A percentile compares a stretch with the other conserved stretches of the same genome.
phyloP scores from a whole-genome alignment of 92 coral and sea anemone species.

The Desmophyllum pertusum region DNA sequence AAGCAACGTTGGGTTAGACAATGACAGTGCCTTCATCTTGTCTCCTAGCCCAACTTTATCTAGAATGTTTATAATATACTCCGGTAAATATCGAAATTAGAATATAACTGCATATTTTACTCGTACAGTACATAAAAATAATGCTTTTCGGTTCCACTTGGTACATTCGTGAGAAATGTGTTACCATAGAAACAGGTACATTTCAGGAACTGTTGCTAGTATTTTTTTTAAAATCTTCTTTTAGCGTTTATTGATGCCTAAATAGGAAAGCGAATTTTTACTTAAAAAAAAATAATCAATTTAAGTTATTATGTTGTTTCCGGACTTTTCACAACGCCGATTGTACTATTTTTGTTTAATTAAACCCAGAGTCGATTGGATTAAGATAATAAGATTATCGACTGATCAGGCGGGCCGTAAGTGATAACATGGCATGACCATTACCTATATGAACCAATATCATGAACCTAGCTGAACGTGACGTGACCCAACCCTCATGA shows the following conservation, averaged over 20 bases:
- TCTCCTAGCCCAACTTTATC: not conserved
- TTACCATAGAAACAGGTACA: not conserved
- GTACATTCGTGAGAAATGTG: not conserved
- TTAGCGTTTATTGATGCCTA: not conserved
- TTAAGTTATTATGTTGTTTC: not conserved
- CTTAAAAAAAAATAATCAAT: not conserved
- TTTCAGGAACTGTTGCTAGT: not conserved
- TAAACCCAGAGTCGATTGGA: not conserved
- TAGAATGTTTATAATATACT: not conserved
- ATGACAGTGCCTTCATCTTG: not conserved
- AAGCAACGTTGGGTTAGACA: not conserved
- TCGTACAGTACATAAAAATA: not conserved
- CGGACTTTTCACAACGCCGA: not conserved
- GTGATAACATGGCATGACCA: too few relatives aligned
- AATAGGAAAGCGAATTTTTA: not conserved
- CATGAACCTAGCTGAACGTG: too few relatives aligned
- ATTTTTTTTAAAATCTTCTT: not conserved
- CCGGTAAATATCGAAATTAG: not conserved
- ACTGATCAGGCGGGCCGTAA: too few relatives aligned
- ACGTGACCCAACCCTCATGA: too few relatives aligned
- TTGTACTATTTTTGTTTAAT: not conserved
- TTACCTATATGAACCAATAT: too few relatives aligned
- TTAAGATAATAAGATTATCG: too few relatives aligned
- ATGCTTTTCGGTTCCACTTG: not conserved
- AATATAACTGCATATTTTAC: not conserved